Conservation (phyloP, 2,113 vertebrate species). For the Percopsis transmontana region DNA sequence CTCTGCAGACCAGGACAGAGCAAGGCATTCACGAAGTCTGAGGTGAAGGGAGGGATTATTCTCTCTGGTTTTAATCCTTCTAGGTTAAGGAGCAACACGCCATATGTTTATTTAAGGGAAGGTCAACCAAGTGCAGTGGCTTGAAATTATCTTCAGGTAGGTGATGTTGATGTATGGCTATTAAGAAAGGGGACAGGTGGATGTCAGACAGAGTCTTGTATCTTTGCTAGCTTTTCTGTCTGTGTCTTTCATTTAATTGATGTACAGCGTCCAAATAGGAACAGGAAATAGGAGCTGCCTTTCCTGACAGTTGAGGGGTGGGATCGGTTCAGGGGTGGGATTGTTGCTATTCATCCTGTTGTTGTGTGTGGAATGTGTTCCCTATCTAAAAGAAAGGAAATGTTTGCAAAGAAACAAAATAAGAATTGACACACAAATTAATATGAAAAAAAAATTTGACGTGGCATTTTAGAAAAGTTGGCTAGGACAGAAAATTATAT, state of each 20-base stretch:
- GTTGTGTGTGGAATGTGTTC: background rate
- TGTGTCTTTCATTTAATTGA: constrained; percentile 33
- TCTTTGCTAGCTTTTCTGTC: background rate
- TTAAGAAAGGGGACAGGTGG: background rate
- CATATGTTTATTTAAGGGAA: constrained; percentile 50
- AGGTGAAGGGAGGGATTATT: constrained; percentile 53
- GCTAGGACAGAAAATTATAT: too few species aligned
- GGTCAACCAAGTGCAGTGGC: constrained; percentile 25
- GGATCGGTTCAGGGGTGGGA: constrained; percentile 52
- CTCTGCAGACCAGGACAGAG: background rate
- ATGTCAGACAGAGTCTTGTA: too few species aligned
- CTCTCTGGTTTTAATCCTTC: constrained; percentile 53
- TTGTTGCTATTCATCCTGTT: constrained; percentile 42
- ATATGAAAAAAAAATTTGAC: background rate
- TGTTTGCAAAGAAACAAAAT: background rate
- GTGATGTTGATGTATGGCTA: constrained; percentile 13
- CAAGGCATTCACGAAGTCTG: constrained; percentile 20
- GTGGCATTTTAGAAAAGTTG: background rate
- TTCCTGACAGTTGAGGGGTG: constrained; percentile 37
- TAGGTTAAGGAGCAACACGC: constrained; percentile 50
- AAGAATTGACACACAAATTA: background rate
- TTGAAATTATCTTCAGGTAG: constrained; percentile 44
- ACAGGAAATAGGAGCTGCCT: constrained; percentile 52
- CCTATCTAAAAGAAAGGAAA: background rate
- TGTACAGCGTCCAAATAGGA: constrained; percentile 56